Percentiles rank a stretch among this genome's conserved stretches.
phyloP scores from a whole-genome alignment of 1,140 invertebrate genomes.

The Panagrolaimus sp. region DNA sequence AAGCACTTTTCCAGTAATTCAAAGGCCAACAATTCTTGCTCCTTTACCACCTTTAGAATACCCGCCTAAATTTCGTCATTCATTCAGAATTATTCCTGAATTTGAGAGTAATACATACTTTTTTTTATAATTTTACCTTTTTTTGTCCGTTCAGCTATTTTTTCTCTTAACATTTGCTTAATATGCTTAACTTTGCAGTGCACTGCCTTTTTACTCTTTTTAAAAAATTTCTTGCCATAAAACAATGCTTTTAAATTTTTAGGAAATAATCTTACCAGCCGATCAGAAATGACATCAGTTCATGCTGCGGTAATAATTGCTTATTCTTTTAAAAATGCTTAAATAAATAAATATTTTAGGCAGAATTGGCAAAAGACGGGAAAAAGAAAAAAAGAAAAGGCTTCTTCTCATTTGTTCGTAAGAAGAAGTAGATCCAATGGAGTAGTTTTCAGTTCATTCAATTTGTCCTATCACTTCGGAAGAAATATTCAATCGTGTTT shows the following conservation, averaged over 20 bases:
- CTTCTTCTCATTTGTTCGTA: slow-evolving; percentile 36
- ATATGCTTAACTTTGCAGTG: too few species aligned
- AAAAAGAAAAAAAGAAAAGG: slow-evolving; percentile 41
- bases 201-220: too few species aligned
- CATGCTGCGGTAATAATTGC: slow-evolving; percentile 18
- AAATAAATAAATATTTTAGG: slow-evolving; percentile 11
- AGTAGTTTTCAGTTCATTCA: background rate
- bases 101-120: background rate
- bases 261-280: slow-evolving; percentile 15
- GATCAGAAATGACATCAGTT: slow-evolving; percentile 16
- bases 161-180: too few species aligned
- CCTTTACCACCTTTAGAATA: background rate
- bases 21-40: background rate
- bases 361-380: slow-evolving; percentile 14
- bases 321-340: background rate
- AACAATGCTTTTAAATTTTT: background rate
- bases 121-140: background rate
- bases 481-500: background rate
- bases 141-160: background rate
- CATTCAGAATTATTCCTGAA: background rate
- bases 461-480: background rate
- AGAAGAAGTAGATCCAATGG: slow-evolving; percentile 27
- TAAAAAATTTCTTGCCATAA: too few species aligned
- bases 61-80: background rate
- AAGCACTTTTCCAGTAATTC: background rate